Percentiles rank a stretch among this genome's conserved stretches.
These are phyloP conservation scores for Glomeris maerens DNA, from an alignment of 1,140 invertebrate species.

Conservation along the genomic window DNA sequence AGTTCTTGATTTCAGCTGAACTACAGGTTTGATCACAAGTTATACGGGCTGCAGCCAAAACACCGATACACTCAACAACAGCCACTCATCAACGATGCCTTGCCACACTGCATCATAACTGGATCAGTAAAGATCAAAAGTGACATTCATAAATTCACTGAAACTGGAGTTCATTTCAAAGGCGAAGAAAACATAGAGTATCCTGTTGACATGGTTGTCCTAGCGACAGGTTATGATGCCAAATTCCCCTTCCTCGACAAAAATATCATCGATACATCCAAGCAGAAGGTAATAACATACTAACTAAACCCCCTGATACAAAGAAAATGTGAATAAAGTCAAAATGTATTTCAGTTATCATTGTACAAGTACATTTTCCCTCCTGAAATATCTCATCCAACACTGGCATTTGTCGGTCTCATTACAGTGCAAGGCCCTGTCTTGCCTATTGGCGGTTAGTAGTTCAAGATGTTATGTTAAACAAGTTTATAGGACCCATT, in stretches of 20 bases:
- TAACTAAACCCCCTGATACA: too few species aligned
- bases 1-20: conserved; percentile 13
- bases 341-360: too few species aligned
- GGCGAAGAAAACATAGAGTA: conserved; percentile 23
- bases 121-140: conserved; percentile 33
- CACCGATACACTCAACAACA: conserved; percentile 36
- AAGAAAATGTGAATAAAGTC: too few species aligned
- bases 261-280: too few species aligned
- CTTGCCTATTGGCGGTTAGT: too few species aligned
- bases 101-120: conserved; percentile 35
- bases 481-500: too few species aligned
- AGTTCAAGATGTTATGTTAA: too few species aligned
- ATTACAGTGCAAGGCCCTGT: too few species aligned
- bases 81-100: conserved; percentile 41
- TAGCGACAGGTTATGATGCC: conserved; percentile 14
- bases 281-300: too few species aligned
- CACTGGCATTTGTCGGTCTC: too few species aligned
- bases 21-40: conserved; percentile 33
- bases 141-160: conserved; percentile 27
- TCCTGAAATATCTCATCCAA: too few species aligned
- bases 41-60: conserved; percentile 33
- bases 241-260: conserved; percentile 6
- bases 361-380: too few species aligned
- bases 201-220: conserved; percentile 14
- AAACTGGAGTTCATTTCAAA: conserved; percentile 28